A percentile compares a stretch with the other conserved stretches of the same genome.
Conservation (phyloP, 2,888 invertebrate species). For the Meiosimyza decipiens region DNA sequence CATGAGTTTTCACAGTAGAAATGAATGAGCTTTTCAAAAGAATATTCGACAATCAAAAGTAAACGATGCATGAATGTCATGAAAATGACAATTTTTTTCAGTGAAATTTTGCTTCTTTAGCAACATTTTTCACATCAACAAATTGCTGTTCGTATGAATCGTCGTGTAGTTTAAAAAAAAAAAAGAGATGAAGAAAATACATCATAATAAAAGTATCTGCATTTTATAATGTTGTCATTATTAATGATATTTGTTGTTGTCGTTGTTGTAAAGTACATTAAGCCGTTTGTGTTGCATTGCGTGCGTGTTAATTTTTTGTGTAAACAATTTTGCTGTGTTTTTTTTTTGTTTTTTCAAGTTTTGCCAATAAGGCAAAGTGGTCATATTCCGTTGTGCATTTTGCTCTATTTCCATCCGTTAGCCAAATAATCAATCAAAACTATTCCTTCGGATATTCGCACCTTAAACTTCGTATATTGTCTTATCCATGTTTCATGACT, state of each 20-base stretch:
- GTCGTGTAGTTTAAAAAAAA: slow-evolving; percentile 7
- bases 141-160: slow-evolving; percentile 5
- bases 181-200: slow-evolving; percentile 19
- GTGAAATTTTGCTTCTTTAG: background rate
- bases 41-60: background rate
- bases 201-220: slow-evolving; percentile 37
- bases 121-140: background rate
- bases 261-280: slow-evolving; percentile 15
- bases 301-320: slow-evolving; percentile 15
- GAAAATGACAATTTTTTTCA: slow-evolving; percentile 4
- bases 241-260: slow-evolving; percentile 6
- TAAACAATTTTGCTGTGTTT: slow-evolving; percentile 8
- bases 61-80: background rate
- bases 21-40: too few species aligned
- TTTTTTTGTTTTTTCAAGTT: background rate
- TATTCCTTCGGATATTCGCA: too few species aligned
- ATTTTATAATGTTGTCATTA: slow-evolving; percentile 13
- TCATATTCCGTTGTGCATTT: background rate
- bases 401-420: too few species aligned
- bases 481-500: too few species aligned
- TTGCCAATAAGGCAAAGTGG: background rate
- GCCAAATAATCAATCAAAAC: too few species aligned
- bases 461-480: too few species aligned
- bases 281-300: slow-evolving; percentile 2
- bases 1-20: too few species aligned